Conservation (phyloP, 2,797 vertebrate genomes). For the Hapalemur alaotrensis region DNA sequence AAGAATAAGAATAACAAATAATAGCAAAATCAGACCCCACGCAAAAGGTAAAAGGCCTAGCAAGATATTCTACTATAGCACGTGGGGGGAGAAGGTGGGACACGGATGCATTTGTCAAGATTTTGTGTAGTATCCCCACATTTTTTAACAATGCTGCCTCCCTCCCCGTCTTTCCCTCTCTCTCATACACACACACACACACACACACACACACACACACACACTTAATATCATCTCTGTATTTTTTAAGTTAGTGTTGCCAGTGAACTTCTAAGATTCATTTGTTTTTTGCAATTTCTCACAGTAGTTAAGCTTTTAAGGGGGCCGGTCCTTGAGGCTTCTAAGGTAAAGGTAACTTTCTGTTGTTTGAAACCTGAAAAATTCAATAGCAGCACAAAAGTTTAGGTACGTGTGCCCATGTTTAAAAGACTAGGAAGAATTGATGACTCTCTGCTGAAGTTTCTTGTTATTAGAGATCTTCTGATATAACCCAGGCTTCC, state of each 20-base stretch:
- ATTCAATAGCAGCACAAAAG: slow-evolving; percentile 1
- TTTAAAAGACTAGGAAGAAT: slow-evolving; percentile 21
- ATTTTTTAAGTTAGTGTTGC: not conserved
- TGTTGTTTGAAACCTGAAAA: slow-evolving; percentile 22
- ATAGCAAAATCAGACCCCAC: not conserved
- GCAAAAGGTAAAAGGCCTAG: not conserved
- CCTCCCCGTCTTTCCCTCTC: rapidly evolving
- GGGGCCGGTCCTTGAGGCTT: not conserved
- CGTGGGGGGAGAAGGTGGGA: rapidly evolving
- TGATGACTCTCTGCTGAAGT: not conserved
- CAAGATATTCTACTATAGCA: not conserved
- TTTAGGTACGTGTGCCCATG: not conserved
- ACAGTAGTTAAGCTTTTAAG: not conserved
- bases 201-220: not conserved
- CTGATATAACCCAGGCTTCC: not conserved
- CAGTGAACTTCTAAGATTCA: slow-evolving; percentile 44
- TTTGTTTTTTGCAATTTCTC: slow-evolving; percentile 1
- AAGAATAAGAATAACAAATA: not conserved
- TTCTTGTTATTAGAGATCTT: slow-evolving; percentile 27
- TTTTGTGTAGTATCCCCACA: not conserved
- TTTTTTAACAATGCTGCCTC: not conserved
- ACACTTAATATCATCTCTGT: not conserved
- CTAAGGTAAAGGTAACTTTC: not conserved
- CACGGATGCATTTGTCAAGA: not conserved
- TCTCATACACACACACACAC: not conserved